A percentile compares a stretch with the other conserved stretches of the same genome.
These are phyloP conservation scores for Diaprepes abbreviatus DNA, from an alignment of 2,888 invertebrate species.

Conservation along the genomic window DNA sequence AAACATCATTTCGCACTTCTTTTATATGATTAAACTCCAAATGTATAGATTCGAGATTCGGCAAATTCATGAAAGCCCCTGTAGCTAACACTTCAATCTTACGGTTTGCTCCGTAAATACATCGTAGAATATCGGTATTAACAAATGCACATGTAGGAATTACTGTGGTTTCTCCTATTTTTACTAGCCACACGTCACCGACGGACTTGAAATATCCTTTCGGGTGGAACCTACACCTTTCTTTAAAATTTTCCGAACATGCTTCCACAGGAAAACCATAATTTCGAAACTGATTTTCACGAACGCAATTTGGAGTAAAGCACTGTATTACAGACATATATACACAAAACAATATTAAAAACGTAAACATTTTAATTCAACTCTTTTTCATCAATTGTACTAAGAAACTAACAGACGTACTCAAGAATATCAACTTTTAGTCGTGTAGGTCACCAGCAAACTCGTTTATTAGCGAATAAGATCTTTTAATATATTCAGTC, in stretches of 20 bases:
- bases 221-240: slow-evolving; percentile 11
- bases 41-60: slow-evolving; percentile 35
- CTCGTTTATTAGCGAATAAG: not conserved
- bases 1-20: slow-evolving; percentile 39
- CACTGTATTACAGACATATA: not conserved
- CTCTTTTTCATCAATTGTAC: not conserved
- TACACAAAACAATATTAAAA: not conserved
- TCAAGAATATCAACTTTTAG: not conserved
- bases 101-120: slow-evolving; percentile 39
- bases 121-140: slow-evolving; percentile 7
- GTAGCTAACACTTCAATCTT: slow-evolving; percentile 40
- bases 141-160: slow-evolving; percentile 48
- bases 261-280: slow-evolving; percentile 38
- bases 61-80: slow-evolving; percentile 40
- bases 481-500: too few species aligned
- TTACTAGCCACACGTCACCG: slow-evolving; percentile 34
- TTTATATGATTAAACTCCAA: slow-evolving; percentile 43
- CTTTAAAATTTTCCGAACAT: slow-evolving; percentile 10
- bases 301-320: slow-evolving; percentile 38
- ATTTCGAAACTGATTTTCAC: slow-evolving; percentile 39
- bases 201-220: slow-evolving; percentile 16
- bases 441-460: not conserved
- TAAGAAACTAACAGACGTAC: not conserved
- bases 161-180: slow-evolving; percentile 36
- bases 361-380: not conserved